Conservation (phyloP, 2,113 vertebrate species). For the Neoarius graeffei region DNA sequence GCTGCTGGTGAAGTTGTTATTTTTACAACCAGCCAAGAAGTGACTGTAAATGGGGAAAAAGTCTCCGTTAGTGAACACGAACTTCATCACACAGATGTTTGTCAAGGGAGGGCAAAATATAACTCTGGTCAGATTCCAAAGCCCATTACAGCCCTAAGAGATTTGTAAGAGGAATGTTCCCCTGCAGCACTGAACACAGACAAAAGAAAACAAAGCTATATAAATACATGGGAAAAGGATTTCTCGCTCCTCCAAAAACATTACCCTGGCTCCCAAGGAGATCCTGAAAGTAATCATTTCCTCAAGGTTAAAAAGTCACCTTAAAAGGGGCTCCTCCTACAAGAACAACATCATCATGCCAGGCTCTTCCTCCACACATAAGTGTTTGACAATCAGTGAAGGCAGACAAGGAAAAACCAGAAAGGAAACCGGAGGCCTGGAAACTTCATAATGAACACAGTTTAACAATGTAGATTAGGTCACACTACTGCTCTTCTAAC, state of each 20-base stretch:
- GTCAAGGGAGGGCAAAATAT: constrained; percentile 41
- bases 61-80: background rate
- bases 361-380: constrained; percentile 37
- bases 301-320: constrained; percentile 53
- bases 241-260: constrained; percentile 49
- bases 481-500: constrained; percentile 19
- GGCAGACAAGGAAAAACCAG: constrained; percentile 25
- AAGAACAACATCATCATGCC: constrained; percentile 50
- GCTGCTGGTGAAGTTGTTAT: background rate
- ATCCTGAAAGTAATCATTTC: constrained; percentile 56
- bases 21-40: constrained; percentile 28
- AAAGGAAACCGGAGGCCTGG: constrained; percentile 45
- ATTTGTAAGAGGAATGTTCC: constrained; percentile 43
- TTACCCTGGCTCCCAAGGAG: constrained; percentile 39
- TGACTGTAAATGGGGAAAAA: constrained; percentile 45
- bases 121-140: constrained; percentile 43
- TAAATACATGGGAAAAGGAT: constrained; percentile 50
- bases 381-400: constrained; percentile 38
- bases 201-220: constrained; percentile 53
- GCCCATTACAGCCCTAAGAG: constrained; percentile 44
- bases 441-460: constrained; percentile 29
- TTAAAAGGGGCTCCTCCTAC: constrained; percentile 45
- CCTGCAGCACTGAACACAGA: constrained; percentile 49
- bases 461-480: constrained; percentile 42
- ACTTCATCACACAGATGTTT: constrained; percentile 45